Evolutionary conservation across 2,888 invertebrate genomes (phyloP), one percentile per base, ranked within the genome.

Genomic region (Acanthoscelides obtectus): DNA sequence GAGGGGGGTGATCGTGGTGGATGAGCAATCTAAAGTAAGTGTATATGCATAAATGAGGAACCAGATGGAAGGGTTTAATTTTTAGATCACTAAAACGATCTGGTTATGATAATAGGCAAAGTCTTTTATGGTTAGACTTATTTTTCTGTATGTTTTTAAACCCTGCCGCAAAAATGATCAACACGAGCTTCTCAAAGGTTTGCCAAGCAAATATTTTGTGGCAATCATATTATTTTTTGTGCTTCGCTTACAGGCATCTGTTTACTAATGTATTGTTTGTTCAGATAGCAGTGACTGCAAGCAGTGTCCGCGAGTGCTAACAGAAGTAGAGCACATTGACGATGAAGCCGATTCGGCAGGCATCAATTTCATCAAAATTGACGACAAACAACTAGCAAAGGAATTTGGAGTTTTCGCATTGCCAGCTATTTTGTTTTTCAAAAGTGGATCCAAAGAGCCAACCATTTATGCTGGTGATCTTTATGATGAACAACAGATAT

Each of bases 211-310:
- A n/a, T n/a, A n/a, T n/a, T n/a, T n/a, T n/a, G n/a, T n/a, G n/a
- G n/a, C n/a, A n/a, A n/a, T n/a, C n/a, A n/a, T n/a, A n/a, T n/a
- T n/a, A n/a, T n/a, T 25, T 5, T 8, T 67, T 70, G 66, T 21
- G 19, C 8, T 71, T 81, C 79, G 78, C 1, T 67, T 65, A 0
- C 17, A 0, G 64, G 17, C 76, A 65, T 69, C 17, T 17, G 6
- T 3, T 45, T 45, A 45, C 45, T 45, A 45, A 45, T 45, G 45
- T 45, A 45, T 45, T 45, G 45, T 45, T 45, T 45, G 45, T 90
- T 86, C 88, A 96, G 96, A 96, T 88, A 95, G 95, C 89, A 94
- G 94, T 88, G 96, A 96, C 87, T 96, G 96, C 88, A 96, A 96
- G 86, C 96, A 96, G 86, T 97, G 96, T 84, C 94, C 94, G 78